A percentile compares a stretch with the other conserved stretches of the same genome.
Conservation (phyloP, 2,113 vertebrate species). For the Silurus asotus region DNA sequence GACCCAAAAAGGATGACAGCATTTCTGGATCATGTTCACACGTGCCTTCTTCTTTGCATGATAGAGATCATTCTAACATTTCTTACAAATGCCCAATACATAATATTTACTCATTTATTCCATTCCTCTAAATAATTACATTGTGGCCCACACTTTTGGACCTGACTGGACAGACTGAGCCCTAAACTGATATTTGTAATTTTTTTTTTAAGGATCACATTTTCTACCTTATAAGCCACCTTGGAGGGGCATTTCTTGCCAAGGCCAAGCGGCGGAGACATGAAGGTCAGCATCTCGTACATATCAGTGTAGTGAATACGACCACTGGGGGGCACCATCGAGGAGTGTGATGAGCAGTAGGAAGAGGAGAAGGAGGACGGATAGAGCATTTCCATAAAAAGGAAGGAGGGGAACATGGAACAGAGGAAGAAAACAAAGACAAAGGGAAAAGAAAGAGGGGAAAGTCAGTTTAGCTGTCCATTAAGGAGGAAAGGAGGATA, state of each 20-base stretch:
- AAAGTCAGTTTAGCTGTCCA: slow-evolving; percentile 67
- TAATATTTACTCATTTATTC: background rate
- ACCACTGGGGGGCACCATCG: slow-evolving; percentile 78
- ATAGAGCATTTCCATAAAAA: slow-evolving; percentile 58
- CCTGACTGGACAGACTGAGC: background rate
- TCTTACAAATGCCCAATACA: background rate
- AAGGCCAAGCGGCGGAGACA: slow-evolving; percentile 99
- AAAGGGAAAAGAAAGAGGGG: slow-evolving; percentile 65
- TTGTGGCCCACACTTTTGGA: background rate
- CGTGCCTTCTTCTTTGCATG: too few species aligned
- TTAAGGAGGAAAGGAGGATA: slow-evolving; percentile 63
- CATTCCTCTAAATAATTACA: background rate
- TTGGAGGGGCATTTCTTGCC: slow-evolving; percentile 99
- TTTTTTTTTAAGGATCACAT: background rate
- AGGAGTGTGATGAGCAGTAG: slow-evolving; percentile 71
- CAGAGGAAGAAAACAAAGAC: slow-evolving; percentile 47
- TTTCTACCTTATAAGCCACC: slow-evolving; percentile 99
- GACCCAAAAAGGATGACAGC: too few species aligned
- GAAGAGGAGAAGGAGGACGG: slow-evolving; percentile 52
- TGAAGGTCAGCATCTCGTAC: slow-evolving; percentile 99
- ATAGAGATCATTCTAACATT: background rate
- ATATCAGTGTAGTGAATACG: slow-evolving; percentile 99
- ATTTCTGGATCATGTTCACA: too few species aligned
- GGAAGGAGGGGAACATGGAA: slow-evolving; percentile 43
- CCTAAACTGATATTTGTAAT: background rate